A percentile compares a stretch with the other conserved stretches of the same genome.
These are phyloP conservation scores for Hippocampus barbouri DNA, from an alignment of 2,113 vertebrate species.

Conservation along the genomic window DNA sequence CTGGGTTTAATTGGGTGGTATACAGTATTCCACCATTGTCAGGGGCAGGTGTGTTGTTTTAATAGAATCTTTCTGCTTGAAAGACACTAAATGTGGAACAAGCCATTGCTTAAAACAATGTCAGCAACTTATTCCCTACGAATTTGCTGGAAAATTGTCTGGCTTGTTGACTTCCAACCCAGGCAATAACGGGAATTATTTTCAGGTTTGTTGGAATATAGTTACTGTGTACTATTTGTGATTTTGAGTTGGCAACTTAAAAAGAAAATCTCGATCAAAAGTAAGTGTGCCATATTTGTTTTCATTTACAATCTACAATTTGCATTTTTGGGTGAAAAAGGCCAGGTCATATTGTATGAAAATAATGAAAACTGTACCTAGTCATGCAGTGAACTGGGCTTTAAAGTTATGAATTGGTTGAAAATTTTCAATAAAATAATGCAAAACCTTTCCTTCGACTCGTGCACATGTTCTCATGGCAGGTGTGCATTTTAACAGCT, in stretches of 20 bases:
- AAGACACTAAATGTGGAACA: neutral
- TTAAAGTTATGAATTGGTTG: neutral
- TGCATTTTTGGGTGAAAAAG: too few species aligned
- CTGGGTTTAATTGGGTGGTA: neutral
- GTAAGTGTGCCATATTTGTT: too few species aligned
- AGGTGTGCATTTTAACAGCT: conserved; percentile 2
- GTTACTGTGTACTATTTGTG: neutral
- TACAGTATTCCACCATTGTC: neutral
- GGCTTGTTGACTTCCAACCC: neutral
- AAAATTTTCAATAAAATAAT: neutral
- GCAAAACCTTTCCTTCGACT: neutral
- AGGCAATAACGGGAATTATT: neutral
- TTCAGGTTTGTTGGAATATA: neutral
- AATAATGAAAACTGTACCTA: too few species aligned
- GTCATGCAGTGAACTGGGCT: neutral
- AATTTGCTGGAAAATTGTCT: neutral
- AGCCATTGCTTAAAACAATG: neutral
- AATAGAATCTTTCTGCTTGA: neutral
- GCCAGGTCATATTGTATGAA: too few species aligned
- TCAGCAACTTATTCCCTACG: neutral
- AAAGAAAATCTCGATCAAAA: too few species aligned
- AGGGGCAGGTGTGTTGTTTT: neutral
- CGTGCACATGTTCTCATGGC: conserved; percentile 3
- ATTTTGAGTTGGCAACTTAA: neutral
- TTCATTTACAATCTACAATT: too few species aligned